Base-by-base conservation (phyloP, 2,888 invertebrate species). In the Ochropleura leucogaster region DNA sequence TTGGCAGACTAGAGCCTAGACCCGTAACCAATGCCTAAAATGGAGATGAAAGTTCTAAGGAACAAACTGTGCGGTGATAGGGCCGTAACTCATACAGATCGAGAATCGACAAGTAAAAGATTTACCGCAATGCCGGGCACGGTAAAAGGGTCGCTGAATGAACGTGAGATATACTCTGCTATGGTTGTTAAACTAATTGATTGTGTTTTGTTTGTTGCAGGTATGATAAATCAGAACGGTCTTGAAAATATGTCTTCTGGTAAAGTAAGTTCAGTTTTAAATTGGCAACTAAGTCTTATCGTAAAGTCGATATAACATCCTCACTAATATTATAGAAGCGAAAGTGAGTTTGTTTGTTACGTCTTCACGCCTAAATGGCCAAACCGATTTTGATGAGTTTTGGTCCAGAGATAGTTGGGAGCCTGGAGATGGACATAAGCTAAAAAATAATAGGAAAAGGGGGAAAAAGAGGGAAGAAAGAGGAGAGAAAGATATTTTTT, bases 41-140 rank as follows among this genome's bases (percentile, higher is more conserved):
- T 91, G 94, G 95, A 82, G 89, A 95, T 90, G 96, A 96, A 96
- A 96, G 95, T 93, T 89, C 88, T 81, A 74, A 77, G 80, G 86
- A 89, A 89, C 90, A 89, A 80, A 85, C 86, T 75, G 73, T 88
- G 89, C 88, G 80, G 84, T 83, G 88, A 91, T 89, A 88, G 77
- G 82, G 90, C 90, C 84, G 90, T 94, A 93, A 94, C 89, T 94
- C 92, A 93, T 92, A 88, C 87, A 90, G 92, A 93, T 94, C 93
- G 92, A 76, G 89, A 90, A 92, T 93, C 92, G 92, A 92, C 93
- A 87, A 89, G 80, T 79, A 68, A 79, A 76, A 87, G 90, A 93
- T 93, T 93, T 92, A 93, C 87, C 70, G 87, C 86, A 74, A 84
- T 87, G 87, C 89, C 90, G 79, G 79, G 76, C 78, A 79, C 81